Base-by-base conservation (phyloP, 2,888 invertebrate genomes). In the Clistopyga incitator region DNA sequence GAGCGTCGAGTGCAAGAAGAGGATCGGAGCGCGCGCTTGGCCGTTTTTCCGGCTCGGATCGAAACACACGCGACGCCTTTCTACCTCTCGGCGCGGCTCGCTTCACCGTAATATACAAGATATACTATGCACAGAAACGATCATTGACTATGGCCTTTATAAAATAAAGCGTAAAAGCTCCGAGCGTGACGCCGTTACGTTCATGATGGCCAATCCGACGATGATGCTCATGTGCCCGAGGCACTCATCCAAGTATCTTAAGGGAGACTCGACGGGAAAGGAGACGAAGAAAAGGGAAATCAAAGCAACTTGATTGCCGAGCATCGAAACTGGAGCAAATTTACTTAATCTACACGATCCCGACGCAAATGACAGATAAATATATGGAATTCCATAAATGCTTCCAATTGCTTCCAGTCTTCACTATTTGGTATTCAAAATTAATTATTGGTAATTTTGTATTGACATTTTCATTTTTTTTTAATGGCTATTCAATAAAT, bases 81-180 rank as follows among this genome's bases (percentile, higher is more conserved):
- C 42, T 64, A 64, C 67, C 47, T 18, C 80, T 47, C 74, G 20
- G 23, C 61, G 47, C 20, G 3, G 11, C 45, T 3, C n/a, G 2
- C 64, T 67, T 50, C 54, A 52, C 72, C 56, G 59, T 72, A 77
- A 77, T 82, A 77, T 82, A 80, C 67, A 80, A 72, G 78, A 65
- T 65, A 76, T 61, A 71, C 70, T 54, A 64, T 59, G n/a, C 23
- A 45, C 42, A 50, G 64, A 81, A 84, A 82, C 87, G 86, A 88
- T 88, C 87, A 86, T 86, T 84, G 86, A 85, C 87, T 86, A 38
- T 84, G 72, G 86, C 83, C 83, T 87, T 87, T 88, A 86, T 85
- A 82, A 87, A 87, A 88, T 86, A 87, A 84, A 86, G 85, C 84
- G 86, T 84, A 84, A 88, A 88, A 88, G 85, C 84, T 82, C 81